Base-by-base conservation (phyloP, 2,888 invertebrate species). In the Erannis defoliaria region DNA sequence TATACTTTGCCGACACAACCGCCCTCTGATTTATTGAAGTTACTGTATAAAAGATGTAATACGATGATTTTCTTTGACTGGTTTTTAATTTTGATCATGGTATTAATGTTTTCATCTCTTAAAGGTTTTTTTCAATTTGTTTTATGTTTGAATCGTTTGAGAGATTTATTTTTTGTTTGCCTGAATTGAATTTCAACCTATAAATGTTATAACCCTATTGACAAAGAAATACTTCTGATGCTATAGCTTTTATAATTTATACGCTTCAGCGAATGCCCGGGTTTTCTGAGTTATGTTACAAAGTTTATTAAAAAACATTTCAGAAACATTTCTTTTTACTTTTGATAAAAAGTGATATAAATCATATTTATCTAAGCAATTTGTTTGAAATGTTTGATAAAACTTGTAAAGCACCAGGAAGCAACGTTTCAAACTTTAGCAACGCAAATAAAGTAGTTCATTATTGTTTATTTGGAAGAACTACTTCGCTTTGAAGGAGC, bases 381-480 rank as follows among this genome's bases (percentile, higher is more conserved):
- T 12, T 5, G 14, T 37, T 58, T 43, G n/a, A 6, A 26, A 2
- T 26, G 4, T 4, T 50, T 19, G 18, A 18, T 45, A 12, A 16
- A 51, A 43, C 38, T 58, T 38, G 12, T 16, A 29, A 29, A 51
- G 29, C 16, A 43, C 5, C 31, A 26, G 51, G 37, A 58, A 43
- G 21, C 9, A n/a, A 12, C 29, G 26, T 23, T 35, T 8, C 46
- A 18, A 53, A 53, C 37, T 53, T 46, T 53, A 33, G 38, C 31
- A 54, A 46, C 54, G 8, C 48, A 40, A 48, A 54, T 33, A 53
- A 45, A 59, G n/a, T 53, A 53, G 59, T 53, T 48, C 18, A 40
- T 54, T 26, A 46, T 43, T 18, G 48, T 19, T 49, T 40, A 60
- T 54, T 49, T 60, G 9, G 21, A 12, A 29, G 21, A 55, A 58